Percentiles rank a stretch among this genome's conserved stretches.
These are phyloP conservation scores for Drosophila kohkoa DNA, from an alignment of 1,140 invertebrate species.

Conservation along the genomic window DNA sequence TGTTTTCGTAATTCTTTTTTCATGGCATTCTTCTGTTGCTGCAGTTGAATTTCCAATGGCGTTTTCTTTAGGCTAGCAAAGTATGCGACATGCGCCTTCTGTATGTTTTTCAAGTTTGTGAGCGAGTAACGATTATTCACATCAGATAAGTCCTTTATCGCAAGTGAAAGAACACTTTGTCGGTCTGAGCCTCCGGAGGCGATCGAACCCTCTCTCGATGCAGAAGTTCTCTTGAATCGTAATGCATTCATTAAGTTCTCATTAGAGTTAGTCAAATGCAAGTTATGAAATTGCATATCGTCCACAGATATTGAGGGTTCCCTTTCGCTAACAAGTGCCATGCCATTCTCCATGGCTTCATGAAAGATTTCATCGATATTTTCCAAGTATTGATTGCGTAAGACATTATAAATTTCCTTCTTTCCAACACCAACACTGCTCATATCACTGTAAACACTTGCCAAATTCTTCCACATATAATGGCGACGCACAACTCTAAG, in stretches of 20 bases:
- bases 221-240: too few species aligned
- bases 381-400: conserved; percentile 36
- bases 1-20: background rate
- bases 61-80: background rate
- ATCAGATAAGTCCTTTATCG: background rate
- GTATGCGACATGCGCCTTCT: background rate
- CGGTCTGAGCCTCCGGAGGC: too few species aligned
- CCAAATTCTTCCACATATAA: conserved; percentile 50
- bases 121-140: conserved; percentile 13
- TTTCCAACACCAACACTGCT: background rate
- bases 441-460: conserved; percentile 21
- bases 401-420: background rate
- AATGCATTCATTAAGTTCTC: too few species aligned
- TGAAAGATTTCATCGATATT: conserved; percentile 18
- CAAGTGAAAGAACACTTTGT: background rate
- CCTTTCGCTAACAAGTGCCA: background rate
- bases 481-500: conserved; percentile 20
- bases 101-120: background rate
- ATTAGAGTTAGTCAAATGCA: too few species aligned
- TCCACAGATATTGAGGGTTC: background rate
- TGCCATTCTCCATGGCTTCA: background rate
- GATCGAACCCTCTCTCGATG: too few species aligned
- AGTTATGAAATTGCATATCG: background rate
- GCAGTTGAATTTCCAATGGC: background rate
- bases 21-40: background rate